Evolutionary conservation across 1,140 invertebrate genomes (phyloP).

Genomic region (Drosophila dunni): DNA sequence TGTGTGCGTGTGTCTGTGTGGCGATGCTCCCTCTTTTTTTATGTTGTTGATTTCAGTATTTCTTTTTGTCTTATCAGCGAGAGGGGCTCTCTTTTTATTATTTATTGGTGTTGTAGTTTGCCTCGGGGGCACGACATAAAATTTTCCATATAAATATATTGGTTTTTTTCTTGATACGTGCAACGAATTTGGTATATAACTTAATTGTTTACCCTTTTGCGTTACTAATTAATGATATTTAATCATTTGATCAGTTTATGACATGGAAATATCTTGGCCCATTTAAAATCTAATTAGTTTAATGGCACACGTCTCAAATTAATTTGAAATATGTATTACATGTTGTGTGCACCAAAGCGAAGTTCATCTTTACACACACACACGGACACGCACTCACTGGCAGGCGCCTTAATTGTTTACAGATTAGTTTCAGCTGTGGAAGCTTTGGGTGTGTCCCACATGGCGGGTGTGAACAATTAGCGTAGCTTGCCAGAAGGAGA

Average conservation of each 20-base stretch:
- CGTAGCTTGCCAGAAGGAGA: constrained; percentile 23
- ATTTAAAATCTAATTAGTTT: constrained; percentile 63
- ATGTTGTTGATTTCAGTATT: constrained; percentile 21
- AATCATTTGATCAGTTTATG: constrained; percentile 36
- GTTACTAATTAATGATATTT: constrained; percentile 47
- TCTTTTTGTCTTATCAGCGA: constrained; percentile 59
- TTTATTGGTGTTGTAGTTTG: constrained; percentile 26
- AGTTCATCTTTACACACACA: constrained; percentile 7
- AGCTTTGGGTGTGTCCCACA: constrained; percentile 56
- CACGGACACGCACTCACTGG: constrained; percentile 1
- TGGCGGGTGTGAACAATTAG: constrained; percentile 76
- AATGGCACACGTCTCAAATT: constrained; percentile 78
- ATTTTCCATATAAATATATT: constrained; percentile 59
- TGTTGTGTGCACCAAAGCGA: constrained; percentile 24
- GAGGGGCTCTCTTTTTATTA: constrained; percentile 26
- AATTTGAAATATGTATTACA: constrained; percentile 61
- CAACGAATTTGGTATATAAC: constrained; percentile 34
- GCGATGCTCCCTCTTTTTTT: constrained; percentile 31
- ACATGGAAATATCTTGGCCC: constrained; percentile 26
- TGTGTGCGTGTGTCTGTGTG: neutral
- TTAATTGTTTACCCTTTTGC: constrained; percentile 43
- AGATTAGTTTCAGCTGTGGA: constrained; percentile 69
- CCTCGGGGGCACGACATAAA: constrained; percentile 19
- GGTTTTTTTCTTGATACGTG: constrained; percentile 4
- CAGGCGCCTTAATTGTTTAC: constrained; percentile 68